Base-by-base conservation (phyloP, 2,888 invertebrate genomes). In the Hetaerina titia region DNA sequence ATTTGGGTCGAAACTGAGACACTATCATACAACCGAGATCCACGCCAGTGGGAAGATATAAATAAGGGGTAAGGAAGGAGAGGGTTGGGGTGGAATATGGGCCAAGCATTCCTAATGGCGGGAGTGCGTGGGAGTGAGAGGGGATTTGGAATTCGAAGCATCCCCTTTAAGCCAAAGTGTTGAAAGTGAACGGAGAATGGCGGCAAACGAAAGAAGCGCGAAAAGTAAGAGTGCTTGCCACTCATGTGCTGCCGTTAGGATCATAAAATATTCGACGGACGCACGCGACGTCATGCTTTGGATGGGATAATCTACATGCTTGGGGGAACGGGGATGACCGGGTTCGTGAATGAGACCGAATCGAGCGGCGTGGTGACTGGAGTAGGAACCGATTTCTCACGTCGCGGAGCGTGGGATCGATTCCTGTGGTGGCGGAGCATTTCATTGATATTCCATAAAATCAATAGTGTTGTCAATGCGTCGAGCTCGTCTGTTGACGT, bases 91-190 rank as follows among this genome's bases (percentile, higher is more conserved):
- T 7, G 81, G 13, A 81, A 81, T 81, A 81, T 81, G 81, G 11
- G 31, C 81, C 81, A 31, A 7, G 25, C 31, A 81, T 81, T 31
- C 81, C 25, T 8, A 5, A 1, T 31, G 25, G 81, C 9, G 19
- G 22, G 69, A 69, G 13, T 19, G 69, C 17, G 69, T 19, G 15
- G 31, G 81, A 81, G 81, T 11, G 81, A 81, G 31, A 7, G n/a
- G 81, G 81, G 31, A 81, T 31, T 9, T 15, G 81, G 81, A 7
- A 81, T 81, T 81, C 31, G 81, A 25, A 31, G 31, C 81, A 81
- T 81, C 81, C 81, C 81, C 81, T 81, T 81, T 81, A 81, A 81
- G 81, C 9, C 25, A 81, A 15, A n/a, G 81, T 15, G 31, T 81
- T 13, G 81, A 31, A 13, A 81, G 81, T 15, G 25, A 31, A 31